Conservation (phyloP, 2,888 invertebrate genomes). For the Limenitis camilla region DNA sequence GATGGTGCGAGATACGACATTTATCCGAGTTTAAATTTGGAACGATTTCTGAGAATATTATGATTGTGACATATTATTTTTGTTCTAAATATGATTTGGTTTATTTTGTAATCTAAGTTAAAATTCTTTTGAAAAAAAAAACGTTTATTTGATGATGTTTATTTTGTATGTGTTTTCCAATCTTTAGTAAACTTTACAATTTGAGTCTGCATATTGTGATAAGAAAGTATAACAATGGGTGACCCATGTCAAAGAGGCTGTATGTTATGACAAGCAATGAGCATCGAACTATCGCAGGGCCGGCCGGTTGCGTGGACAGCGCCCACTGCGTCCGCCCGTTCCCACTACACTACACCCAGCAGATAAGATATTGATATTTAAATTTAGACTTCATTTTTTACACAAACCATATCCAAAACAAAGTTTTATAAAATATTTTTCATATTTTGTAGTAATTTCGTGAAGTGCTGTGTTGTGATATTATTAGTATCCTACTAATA, state of each 20-base stretch:
- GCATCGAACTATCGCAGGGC: constrained; percentile 43
- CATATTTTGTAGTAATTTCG: too few relatives aligned
- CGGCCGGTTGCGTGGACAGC: constrained; percentile 59
- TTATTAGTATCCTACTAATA: too few relatives aligned
- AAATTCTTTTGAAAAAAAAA: too few relatives aligned
- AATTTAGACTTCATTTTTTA: constrained; percentile 21
- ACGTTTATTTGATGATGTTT: too few relatives aligned
- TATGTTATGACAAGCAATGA: constrained; percentile 39
- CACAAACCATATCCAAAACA: background rate
- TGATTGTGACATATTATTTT: constrained; percentile 45
- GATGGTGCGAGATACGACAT: constrained; percentile 58
- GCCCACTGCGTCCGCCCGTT: constrained; percentile 57
- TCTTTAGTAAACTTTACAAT: constrained; percentile 6
- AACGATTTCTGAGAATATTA: constrained; percentile 59
- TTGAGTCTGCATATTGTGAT: constrained; percentile 1
- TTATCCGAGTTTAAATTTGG: constrained; percentile 63
- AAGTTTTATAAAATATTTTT: too few relatives aligned
- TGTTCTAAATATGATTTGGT: constrained; percentile 16
- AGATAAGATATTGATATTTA: constrained; percentile 48
- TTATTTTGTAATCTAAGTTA: too few relatives aligned
- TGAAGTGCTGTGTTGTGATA: too few relatives aligned
- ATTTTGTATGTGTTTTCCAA: background rate
- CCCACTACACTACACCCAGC: constrained; percentile 29
- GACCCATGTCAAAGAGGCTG: constrained; percentile 35
- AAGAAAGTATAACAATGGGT: constrained; percentile 12